phyloP scores from a whole-genome alignment of 2,888 invertebrate genomes.

The Drosophila monieri region DNA sequence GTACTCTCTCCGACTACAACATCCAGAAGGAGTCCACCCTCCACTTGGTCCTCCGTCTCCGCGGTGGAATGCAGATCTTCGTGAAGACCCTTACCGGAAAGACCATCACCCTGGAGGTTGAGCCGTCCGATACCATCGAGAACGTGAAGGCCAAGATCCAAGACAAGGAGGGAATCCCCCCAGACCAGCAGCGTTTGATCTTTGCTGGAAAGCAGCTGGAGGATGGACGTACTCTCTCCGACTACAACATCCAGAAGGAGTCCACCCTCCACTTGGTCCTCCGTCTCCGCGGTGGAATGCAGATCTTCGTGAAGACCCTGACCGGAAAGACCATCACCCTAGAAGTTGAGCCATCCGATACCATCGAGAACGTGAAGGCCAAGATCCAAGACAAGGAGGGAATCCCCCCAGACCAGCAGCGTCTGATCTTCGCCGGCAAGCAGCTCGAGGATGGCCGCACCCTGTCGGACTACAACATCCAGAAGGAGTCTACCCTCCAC shows the following conservation, averaged over 20 bases:
- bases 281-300: conserved; percentile 94
- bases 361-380: conserved; percentile 72
- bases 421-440: conserved; percentile 58
- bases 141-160: conserved; percentile 79
- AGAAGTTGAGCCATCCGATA: conserved; percentile 67
- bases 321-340: conserved; percentile 73
- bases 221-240: conserved; percentile 94
- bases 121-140: conserved; percentile 72
- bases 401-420: conserved; percentile 67
- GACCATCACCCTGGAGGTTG: conserved; percentile 74
- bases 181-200: conserved; percentile 78
- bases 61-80: conserved; percentile 87
- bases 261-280: conserved; percentile 87
- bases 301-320: conserved; percentile 71
- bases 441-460: conserved; percentile 60
- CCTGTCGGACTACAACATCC: conserved; percentile 53
- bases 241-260: conserved; percentile 84
- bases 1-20: conserved; percentile 89
- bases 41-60: conserved; percentile 92
- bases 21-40: conserved; percentile 78
- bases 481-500: conserved; percentile 55
- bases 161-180: conserved; percentile 78
- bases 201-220: conserved; percentile 85
- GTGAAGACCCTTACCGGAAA: conserved; percentile 77
- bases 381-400: conserved; percentile 77